Conservation (phyloP, 2,888 invertebrate species). For the Proisotoma minuta region DNA sequence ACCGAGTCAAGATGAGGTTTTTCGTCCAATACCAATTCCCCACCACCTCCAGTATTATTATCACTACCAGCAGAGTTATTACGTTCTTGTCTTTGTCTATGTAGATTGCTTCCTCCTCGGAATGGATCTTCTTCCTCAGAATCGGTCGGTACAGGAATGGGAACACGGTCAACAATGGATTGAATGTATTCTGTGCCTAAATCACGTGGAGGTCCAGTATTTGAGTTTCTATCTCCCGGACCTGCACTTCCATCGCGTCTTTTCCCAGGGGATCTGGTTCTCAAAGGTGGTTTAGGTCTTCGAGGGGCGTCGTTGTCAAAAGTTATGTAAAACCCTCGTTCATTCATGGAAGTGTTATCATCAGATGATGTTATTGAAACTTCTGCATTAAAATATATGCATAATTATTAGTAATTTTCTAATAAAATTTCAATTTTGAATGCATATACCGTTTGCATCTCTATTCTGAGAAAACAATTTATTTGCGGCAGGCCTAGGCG, state of each 20-base stretch:
- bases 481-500: slow-evolving; percentile 63
- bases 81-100: slow-evolving; percentile 10
- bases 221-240: slow-evolving; percentile 2
- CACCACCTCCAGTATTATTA: slow-evolving; percentile 6
- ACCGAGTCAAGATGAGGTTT: slow-evolving; percentile 44
- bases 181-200: slow-evolving; percentile 43
- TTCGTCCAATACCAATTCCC: slow-evolving; percentile 46
- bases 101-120: slow-evolving; percentile 1
- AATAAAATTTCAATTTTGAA: neutral
- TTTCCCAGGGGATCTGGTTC: slow-evolving; percentile 51
- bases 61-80: slow-evolving; percentile 16
- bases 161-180: slow-evolving; percentile 43
- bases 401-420: too few species aligned
- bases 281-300: slow-evolving; percentile 79
- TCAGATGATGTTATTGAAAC: slow-evolving; percentile 38
- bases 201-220: slow-evolving; percentile 31
- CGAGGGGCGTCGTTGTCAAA: slow-evolving; percentile 85
- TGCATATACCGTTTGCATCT: slow-evolving; percentile 16
- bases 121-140: slow-evolving; percentile 33
- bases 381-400: slow-evolving; percentile 18
- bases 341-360: slow-evolving; percentile 41
- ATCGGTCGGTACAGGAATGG: slow-evolving; percentile 27
- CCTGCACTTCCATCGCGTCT: slow-evolving; percentile 24
- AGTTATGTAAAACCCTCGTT: slow-evolving; percentile 74
- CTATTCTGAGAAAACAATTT: slow-evolving; percentile 37